phyloP scores from a whole-genome alignment of 2,113 vertebrate genomes.

The Lanius collurio region DNA sequence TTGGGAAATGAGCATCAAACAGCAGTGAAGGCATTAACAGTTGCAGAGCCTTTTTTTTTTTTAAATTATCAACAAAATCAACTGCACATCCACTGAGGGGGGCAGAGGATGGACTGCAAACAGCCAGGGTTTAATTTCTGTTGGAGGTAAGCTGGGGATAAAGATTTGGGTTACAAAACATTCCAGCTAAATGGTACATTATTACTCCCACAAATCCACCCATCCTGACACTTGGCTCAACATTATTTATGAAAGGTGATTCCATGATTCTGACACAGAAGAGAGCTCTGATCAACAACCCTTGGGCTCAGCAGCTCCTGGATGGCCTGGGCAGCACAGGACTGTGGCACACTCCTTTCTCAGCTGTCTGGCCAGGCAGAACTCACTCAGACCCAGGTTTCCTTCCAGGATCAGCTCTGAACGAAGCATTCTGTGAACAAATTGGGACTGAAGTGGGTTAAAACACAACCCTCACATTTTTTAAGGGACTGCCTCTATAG shows the following conservation, averaged over 20 bases:
- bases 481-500: not conserved
- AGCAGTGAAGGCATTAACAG: slow-evolving; percentile 12
- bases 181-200: not conserved
- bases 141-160: not conserved
- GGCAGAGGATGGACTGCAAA: not conserved
- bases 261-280: not conserved
- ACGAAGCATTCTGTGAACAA: not conserved
- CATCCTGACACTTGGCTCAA: not conserved
- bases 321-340: not conserved
- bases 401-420: not conserved
- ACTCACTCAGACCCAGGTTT: not conserved
- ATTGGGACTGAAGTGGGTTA: not conserved
- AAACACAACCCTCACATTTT: not conserved
- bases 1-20: slow-evolving; percentile 18
- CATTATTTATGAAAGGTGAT: not conserved
- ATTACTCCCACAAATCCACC: not conserved
- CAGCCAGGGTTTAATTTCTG: not conserved
- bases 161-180: not conserved
- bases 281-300: not conserved
- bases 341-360: not conserved
- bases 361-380: not conserved
- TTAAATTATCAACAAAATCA: slow-evolving; percentile 4
- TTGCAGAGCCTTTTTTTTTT: slow-evolving; percentile 1
- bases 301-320: not conserved
- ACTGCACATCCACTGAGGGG: not conserved